Evolutionary conservation across 2,797 vertebrate genomes (phyloP).

Genomic region (Lemur catta): DNA sequence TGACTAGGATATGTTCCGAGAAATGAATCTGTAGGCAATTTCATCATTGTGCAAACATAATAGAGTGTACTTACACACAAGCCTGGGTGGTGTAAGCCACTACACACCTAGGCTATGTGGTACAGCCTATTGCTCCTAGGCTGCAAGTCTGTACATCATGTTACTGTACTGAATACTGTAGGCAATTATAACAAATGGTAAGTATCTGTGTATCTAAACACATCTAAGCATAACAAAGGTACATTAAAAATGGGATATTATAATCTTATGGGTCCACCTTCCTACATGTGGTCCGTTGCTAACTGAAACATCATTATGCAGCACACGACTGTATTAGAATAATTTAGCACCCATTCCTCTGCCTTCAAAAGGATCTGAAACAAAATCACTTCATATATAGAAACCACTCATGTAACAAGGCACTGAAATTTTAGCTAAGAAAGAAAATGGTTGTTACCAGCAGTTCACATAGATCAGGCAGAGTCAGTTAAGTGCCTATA

Average conservation of each 20-base stretch:
- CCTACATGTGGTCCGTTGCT: too few relatives aligned
- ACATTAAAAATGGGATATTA: not conserved
- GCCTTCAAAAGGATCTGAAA: not conserved
- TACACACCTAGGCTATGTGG: not conserved
- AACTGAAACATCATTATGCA: not conserved
- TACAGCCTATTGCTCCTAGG: not conserved
- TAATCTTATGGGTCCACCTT: not conserved
- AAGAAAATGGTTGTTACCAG: not conserved
- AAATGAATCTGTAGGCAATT: not conserved
- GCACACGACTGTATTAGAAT: not conserved
- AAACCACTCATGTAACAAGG: not conserved
- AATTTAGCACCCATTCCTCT: not conserved
- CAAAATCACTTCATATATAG: not conserved
- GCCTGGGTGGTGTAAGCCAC: not conserved
- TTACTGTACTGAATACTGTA: not conserved
- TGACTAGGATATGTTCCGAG: not conserved
- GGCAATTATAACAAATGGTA: not conserved
- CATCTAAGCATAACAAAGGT: not conserved
- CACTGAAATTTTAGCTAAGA: not conserved
- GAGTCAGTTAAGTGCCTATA: not conserved
- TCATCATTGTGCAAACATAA: not conserved
- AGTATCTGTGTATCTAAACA: not conserved
- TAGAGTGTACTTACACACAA: not conserved
- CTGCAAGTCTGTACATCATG: not conserved
- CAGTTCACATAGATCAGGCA: not conserved